phyloP scores from a whole-genome alignment of 2,888 invertebrate genomes.

The Cosmia pyralina region DNA sequence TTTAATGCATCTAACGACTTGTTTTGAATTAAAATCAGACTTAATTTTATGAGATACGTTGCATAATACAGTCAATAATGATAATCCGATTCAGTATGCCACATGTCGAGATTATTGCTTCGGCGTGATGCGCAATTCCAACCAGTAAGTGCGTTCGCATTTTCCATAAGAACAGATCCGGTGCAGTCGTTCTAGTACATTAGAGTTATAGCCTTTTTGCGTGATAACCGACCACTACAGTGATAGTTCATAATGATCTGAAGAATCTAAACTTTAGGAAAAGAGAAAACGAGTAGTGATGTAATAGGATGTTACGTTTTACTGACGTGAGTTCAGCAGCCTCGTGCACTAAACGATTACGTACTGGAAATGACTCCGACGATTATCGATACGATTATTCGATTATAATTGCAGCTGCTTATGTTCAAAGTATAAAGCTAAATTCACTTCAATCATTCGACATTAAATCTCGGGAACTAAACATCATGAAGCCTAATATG shows the following conservation, averaged over 20 bases:
- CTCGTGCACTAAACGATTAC: slow-evolving; percentile 21
- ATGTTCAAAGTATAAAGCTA: slow-evolving; percentile 7
- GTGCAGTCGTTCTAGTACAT: neutral
- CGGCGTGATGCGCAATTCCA: slow-evolving; percentile 49
- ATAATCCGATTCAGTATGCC: slow-evolving; percentile 47
- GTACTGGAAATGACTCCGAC: slow-evolving; percentile 8
- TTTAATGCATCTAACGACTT: slow-evolving; percentile 12
- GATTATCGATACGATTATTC: slow-evolving; percentile 24
- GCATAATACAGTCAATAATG: slow-evolving; percentile 6
- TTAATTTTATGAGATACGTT: slow-evolving; percentile 24
- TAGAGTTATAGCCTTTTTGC: slow-evolving; percentile 39
- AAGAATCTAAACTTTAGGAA: slow-evolving; percentile 34
- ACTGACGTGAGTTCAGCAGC: slow-evolving; percentile 10
- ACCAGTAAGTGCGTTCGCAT: slow-evolving; percentile 22
- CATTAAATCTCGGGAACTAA: neutral
- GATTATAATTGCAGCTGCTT: slow-evolving; percentile 6
- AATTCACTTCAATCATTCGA: neutral
- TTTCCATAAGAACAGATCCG: slow-evolving; percentile 6
- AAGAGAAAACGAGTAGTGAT: slow-evolving; percentile 53
- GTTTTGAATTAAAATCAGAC: slow-evolving; percentile 17
- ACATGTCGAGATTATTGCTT: slow-evolving; percentile 50
- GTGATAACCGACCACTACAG: slow-evolving; percentile 36
- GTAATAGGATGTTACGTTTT: slow-evolving; percentile 38
- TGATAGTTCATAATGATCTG: slow-evolving; percentile 37
- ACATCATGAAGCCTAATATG: neutral